Evolutionary conservation across 2,797 vertebrate genomes (phyloP).

Genomic region (Squalus acanthias): DNA sequence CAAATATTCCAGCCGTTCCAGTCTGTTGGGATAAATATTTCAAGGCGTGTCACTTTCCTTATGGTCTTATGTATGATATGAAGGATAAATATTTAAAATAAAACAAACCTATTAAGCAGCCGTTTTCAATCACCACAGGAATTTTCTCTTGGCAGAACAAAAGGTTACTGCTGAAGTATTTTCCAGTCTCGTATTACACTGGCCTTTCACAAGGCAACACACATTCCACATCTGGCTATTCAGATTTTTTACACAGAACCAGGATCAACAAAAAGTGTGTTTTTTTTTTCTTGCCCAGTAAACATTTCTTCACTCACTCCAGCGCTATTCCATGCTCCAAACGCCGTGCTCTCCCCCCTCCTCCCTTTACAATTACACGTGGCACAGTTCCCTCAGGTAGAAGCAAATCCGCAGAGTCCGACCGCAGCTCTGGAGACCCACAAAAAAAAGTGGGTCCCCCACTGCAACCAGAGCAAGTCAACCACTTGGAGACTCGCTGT

Average conservation of each 20-base stretch:
- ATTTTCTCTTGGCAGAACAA: conserved; percentile 17
- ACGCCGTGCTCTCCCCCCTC: neutral
- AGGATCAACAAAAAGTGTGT: neutral
- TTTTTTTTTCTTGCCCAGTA: neutral
- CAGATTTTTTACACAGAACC: neutral
- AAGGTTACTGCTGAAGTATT: conserved; percentile 9
- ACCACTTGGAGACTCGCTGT: neutral
- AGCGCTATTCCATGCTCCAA: neutral
- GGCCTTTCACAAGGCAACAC: neutral
- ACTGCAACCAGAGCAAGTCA: neutral
- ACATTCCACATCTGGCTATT: neutral
- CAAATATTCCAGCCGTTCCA: neutral
- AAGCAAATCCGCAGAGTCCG: neutral
- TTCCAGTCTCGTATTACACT: conserved; percentile 11
- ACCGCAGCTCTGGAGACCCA: neutral
- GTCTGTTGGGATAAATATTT: neutral
- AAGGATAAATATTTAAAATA: conserved; percentile 34
- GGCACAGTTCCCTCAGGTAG: neutral
- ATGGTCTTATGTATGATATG: neutral
- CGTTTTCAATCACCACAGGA: conserved; percentile 32
- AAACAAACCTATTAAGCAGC: conserved; percentile 37
- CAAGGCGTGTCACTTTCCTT: conserved; percentile 13
- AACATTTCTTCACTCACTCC: neutral
- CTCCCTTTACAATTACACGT: neutral
- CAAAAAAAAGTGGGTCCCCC: neutral